Evolutionary conservation across 2,113 vertebrate species (phyloP), one percentile per base, ranked within the genome.

Genomic region (Aramus guarauna): DNA sequence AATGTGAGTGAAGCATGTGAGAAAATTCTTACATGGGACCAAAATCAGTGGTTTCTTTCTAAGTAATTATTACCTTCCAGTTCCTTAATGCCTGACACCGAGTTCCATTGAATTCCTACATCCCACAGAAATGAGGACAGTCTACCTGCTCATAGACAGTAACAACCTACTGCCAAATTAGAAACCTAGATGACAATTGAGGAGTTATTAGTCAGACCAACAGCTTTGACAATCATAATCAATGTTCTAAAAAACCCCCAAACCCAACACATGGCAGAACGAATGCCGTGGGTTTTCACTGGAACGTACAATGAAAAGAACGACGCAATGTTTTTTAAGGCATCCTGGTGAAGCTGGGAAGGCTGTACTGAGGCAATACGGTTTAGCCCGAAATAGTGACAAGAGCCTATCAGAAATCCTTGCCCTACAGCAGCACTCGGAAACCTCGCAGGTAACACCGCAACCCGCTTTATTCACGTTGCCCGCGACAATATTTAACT

Each of bases 391-490:
- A 24, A 5, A 27, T 0, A 14, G 15, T 3, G 7, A 34, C 15
- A 22, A 4, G 32, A n/a, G 4, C 45, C 47, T 3, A 15, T 3
- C 11, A 17, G 18, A n/a, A 56, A n/a, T 4, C 21, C 9, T 7
- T 3, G 26, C 27, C 2, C 47, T 9, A 12, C 2, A n/a, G 24
- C 48, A 18, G 37, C 15, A 2, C 17, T 37, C 36, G 2, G 17
- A 34, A 36, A 8, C 15, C 32, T 18, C 3, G 1, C 29, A 19
- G 9, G 17, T 24, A 15, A 21, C 26, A 2, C 0, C 18, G 2
- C 56, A 47, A 15, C 15, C 26, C 16, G 3, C 36, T 59, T 75
- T 21, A 59, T 19, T 69, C 34, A 27, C 6, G 29, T 29, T 9
- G 3, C 29, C 30, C 30, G 21, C 4, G 18, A 5, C 73, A 24